phyloP scores from a whole-genome alignment of 53 echinoderm and acorn worm species.

The Echinarachnius parma region DNA sequence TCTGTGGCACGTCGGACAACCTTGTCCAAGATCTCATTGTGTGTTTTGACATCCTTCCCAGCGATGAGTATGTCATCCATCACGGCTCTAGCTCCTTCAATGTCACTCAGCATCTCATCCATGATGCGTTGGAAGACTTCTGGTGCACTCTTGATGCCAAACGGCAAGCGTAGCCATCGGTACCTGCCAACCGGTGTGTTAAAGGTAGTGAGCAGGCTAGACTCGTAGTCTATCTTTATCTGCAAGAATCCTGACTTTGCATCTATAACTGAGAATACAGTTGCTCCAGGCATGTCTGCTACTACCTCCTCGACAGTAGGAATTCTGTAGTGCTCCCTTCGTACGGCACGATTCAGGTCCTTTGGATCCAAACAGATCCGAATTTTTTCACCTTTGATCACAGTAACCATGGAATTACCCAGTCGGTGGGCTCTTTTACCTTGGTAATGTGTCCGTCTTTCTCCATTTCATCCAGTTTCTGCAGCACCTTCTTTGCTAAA shows the following conservation, averaged over 20 bases:
- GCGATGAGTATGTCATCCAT: conserved; percentile 48
- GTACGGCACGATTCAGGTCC: conserved; percentile 51
- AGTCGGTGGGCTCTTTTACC: conserved; percentile 52
- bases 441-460: conserved; percentile 54
- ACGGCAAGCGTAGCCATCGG: conserved; percentile 64
- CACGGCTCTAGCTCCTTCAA: conserved; percentile 58
- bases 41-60: conserved; percentile 34
- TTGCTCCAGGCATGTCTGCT: conserved; percentile 33
- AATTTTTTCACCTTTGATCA: conserved; percentile 49
- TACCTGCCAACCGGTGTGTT: conserved; percentile 64
- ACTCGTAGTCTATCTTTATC: conserved; percentile 61
- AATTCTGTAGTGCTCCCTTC: conserved; percentile 51
- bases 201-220: conserved; percentile 58
- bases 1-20: conserved; percentile 60
- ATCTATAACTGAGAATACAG: conserved; percentile 45
- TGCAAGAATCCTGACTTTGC: conserved; percentile 61
- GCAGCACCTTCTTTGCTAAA: conserved; percentile 33
- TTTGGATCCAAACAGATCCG: conserved; percentile 57
- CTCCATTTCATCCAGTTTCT: conserved; percentile 53
- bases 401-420: conserved; percentile 53
- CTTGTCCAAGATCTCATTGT: conserved; percentile 36
- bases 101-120: conserved; percentile 63
- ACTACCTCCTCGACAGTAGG: conserved; percentile 50
- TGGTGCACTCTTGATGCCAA: conserved; percentile 64
- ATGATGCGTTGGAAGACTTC: conserved; percentile 44